These are phyloP conservation scores for Ametastegia equiseti DNA, from an alignment of 2,888 invertebrate species.

Conservation along the genomic window DNA sequence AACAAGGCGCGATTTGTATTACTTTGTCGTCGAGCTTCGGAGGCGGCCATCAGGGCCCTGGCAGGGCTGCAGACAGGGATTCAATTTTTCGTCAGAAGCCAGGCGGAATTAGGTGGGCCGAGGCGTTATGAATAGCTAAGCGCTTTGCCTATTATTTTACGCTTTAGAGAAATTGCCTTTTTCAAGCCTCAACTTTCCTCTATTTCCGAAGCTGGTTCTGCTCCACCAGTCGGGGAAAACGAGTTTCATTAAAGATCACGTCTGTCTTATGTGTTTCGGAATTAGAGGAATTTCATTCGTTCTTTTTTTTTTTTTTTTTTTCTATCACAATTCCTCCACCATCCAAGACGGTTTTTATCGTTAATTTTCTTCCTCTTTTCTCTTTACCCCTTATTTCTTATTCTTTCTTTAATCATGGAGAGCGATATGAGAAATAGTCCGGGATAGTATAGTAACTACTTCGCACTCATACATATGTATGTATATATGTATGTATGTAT, in stretches of 20 bases:
- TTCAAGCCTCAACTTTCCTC: neutral
- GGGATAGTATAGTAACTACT: neutral
- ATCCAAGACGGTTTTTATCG: neutral
- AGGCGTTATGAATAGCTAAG: conserved; percentile 56
- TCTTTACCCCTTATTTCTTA: no score
- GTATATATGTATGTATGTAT: neutral
- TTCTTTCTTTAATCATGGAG: neutral
- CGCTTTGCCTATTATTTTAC: conserved; percentile 43
- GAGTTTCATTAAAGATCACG: conserved; percentile 44
- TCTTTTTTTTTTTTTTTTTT: conserved; percentile 7
- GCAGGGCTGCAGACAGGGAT: conserved; percentile 40
- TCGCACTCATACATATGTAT: neutral
- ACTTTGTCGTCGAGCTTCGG: conserved; percentile 50
- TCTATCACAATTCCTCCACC: neutral
- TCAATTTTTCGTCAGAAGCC: conserved; percentile 51
- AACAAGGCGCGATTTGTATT: conserved; percentile 57
- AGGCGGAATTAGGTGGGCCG: conserved; percentile 40
- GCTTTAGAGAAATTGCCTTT: conserved; percentile 32
- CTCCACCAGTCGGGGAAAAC: neutral
- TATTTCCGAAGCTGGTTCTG: neutral
- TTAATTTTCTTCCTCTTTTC: neutral
- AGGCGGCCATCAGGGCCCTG: conserved; percentile 16
- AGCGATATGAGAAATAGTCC: neutral
- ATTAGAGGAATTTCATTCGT: conserved; percentile 29
- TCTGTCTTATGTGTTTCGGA: neutral